Percentiles rank a stretch among this genome's conserved stretches.
Conservation (phyloP, 2,888 invertebrate species). For the Rambutsinella grinnellia region DNA sequence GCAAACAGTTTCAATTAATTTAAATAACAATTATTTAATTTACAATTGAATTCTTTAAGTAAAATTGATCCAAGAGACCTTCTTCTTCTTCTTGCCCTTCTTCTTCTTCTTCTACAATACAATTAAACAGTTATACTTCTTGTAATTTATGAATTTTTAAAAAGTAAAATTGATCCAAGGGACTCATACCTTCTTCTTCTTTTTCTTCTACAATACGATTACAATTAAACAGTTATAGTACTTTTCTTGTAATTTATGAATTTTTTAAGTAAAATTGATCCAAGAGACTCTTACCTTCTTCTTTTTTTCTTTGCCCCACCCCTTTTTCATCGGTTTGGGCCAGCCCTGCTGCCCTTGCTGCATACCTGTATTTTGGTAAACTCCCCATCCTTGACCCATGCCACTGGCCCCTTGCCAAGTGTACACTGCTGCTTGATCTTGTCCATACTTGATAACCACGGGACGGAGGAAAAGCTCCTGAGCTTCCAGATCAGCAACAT, state of each 20-base stretch:
- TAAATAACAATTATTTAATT: not conserved
- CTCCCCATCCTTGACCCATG: constrained; percentile 50
- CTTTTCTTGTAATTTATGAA: no score
- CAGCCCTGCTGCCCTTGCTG: constrained; percentile 2
- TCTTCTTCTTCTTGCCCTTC: constrained; percentile 8
- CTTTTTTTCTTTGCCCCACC: constrained; percentile 20
- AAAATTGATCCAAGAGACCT: no score
- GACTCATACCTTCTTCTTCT: constrained; percentile 44
- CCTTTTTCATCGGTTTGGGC: constrained; percentile 30
- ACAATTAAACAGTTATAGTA: no score
- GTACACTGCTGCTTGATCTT: constrained; percentile 54
- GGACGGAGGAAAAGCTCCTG: constrained; percentile 57
- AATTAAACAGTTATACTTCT: not conserved
- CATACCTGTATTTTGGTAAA: constrained; percentile 26
- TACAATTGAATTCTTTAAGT: not conserved
- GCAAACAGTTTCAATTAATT: not conserved
- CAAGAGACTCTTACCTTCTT: constrained; percentile 1
- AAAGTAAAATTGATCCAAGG: no score
- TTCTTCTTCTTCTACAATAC: not conserved
- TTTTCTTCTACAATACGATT: constrained; percentile 27
- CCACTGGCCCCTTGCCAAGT: constrained; percentile 56
- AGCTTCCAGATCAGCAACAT: constrained; percentile 51
- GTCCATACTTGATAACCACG: constrained; percentile 58
- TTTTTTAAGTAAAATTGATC: not conserved
- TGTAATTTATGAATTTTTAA: no score